These are phyloP conservation scores for Sebastes fasciatus DNA, from an alignment of 2,113 vertebrate genomes.

Conservation along the genomic window DNA sequence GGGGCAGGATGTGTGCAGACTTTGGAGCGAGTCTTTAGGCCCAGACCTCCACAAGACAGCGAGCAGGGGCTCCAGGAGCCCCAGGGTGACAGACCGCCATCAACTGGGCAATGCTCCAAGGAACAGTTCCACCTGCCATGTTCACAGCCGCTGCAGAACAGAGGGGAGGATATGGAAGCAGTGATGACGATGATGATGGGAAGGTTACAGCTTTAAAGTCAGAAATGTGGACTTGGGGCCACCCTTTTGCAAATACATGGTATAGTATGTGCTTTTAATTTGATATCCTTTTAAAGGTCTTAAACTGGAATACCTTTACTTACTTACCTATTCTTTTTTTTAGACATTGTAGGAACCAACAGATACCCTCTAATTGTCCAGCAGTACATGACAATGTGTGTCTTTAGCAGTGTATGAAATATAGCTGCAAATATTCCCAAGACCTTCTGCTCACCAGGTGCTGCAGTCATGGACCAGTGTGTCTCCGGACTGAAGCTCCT, in stretches of 20 bases:
- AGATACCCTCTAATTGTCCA: background rate
- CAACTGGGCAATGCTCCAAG: slow-evolving; percentile 75
- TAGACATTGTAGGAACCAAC: background rate
- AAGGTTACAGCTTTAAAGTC: background rate
- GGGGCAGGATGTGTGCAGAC: slow-evolving; percentile 80
- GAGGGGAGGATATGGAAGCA: background rate
- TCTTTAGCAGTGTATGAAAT: background rate
- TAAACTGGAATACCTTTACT: background rate
- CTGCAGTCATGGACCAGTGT: slow-evolving; percentile 83
- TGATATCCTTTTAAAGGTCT: background rate
- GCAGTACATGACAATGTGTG: background rate
- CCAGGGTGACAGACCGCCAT: slow-evolving; percentile 84
- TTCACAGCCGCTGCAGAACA: slow-evolving; percentile 80
- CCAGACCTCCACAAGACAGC: slow-evolving; percentile 87
- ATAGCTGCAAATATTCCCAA: background rate
- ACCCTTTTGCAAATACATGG: too few species aligned
- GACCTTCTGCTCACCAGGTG: slow-evolving; percentile 81
- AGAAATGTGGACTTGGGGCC: background rate
- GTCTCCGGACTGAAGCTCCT: slow-evolving; percentile 84
- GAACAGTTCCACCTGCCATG: slow-evolving; percentile 87
- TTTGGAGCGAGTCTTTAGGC: slow-evolving; percentile 84
- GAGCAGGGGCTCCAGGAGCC: slow-evolving; percentile 88
- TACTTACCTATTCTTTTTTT: background rate
- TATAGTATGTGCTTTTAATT: background rate
- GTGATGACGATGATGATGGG: background rate